A percentile compares a stretch with the other conserved stretches of the same genome.
Evolutionary conservation across 2,888 invertebrate genomes (phyloP).

Genomic region (Tholera decimalis): DNA sequence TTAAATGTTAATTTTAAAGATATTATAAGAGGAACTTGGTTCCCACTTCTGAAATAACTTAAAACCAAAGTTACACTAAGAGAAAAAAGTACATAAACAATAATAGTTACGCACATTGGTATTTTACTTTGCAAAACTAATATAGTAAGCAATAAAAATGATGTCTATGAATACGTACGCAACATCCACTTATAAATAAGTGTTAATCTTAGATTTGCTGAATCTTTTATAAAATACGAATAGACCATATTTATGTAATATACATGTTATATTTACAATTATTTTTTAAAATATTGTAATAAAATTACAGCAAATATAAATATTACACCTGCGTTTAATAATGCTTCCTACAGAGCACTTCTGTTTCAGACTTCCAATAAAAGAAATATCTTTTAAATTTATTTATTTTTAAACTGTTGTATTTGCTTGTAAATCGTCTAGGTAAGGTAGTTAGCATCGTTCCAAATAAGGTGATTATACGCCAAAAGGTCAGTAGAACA

Average conservation of each 20-base stretch:
- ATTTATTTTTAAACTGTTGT: constrained; percentile 18
- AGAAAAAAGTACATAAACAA: background rate
- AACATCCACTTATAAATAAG: background rate
- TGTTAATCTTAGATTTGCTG: background rate
- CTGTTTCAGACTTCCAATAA: constrained; percentile 4
- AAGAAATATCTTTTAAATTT: background rate
- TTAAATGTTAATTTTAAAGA: constrained; percentile 1
- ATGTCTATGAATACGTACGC: constrained; percentile 10
- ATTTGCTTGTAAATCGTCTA: constrained; percentile 26
- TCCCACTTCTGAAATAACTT: background rate
- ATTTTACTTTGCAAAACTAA: constrained; percentile 27
- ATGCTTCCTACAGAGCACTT: constrained; percentile 41
- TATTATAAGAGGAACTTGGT: background rate
- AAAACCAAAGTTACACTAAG: background rate
- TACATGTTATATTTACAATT: background rate
- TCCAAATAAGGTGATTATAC: constrained; percentile 53
- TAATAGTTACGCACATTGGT: constrained; percentile 35
- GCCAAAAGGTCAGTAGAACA: constrained; percentile 66
- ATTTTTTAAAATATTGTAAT: background rate
- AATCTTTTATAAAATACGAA: background rate
- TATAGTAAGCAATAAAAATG: constrained; percentile 36
- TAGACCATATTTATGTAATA: constrained; percentile 4
- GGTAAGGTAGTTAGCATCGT: constrained; percentile 35
- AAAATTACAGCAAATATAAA: background rate
- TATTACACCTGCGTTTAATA: constrained; percentile 38